Evolutionary conservation across 2,797 vertebrate species (phyloP), one percentile per base, ranked within the genome.

Genomic region (Orientallactaga sibirica): DNA sequence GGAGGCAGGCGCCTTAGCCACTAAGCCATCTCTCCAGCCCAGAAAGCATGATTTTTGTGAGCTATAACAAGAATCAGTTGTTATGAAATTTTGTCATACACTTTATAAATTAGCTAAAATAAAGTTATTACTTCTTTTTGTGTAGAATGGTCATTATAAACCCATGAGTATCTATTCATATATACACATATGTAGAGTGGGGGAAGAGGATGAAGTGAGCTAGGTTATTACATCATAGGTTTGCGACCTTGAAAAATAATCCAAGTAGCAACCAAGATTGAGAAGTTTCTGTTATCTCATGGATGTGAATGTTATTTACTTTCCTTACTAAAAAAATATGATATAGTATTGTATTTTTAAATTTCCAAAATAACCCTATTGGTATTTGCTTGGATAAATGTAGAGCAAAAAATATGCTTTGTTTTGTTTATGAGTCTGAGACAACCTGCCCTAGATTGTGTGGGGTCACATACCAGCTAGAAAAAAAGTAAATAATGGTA

Each of bases 321-420:
- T 25, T 43, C 12, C 52, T 84, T 62, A 43, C 24, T 77, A 66
- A 84, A 78, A 70, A 43, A 25, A 67, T 74, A 75, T 76, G 24
- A 1, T 80, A 41, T 2, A 73, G 22, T 66, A 64, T 20, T 74
- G 11, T 52, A 77, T 76, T 78, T 78, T 80, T 93, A 62, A 77
- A 73, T 78, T 79, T 76, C 5, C 5, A 87, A 27, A 20, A 33
- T 29, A 89, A 73, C 83, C n/a, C 19, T 76, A 3, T 76, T 90
- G 52, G 67, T 67, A 77, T 89, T 83, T 85, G 25, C 14, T 58
- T 5, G 43, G 10, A 43, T 33, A 73, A 84, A 88, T 73, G 52
- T 71, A 75, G 52, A 14, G 33, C 82, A 86, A 93, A 85, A 86
- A 94, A 24, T 87, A 75, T 74, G 41, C 20, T 68, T 83, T 22